Conservation (phyloP, 2,113 vertebrate species). For the Cryptomyrus ogoouensis region DNA sequence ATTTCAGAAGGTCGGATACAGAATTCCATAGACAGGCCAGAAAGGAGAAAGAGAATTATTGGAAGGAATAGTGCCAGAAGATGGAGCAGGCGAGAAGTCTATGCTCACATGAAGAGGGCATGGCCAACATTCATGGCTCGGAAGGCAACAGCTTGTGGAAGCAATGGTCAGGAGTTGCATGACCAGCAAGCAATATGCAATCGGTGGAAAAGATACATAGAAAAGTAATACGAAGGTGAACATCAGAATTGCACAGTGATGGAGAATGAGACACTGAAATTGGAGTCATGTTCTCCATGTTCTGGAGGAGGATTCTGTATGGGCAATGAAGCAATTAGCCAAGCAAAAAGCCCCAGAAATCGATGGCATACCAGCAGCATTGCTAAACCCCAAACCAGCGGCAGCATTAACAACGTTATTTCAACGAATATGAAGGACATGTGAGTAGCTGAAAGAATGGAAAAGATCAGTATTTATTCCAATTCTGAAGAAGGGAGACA, state of each 20-base stretch:
- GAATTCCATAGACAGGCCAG: background rate
- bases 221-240: background rate
- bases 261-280: background rate
- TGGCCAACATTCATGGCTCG: background rate
- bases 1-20: background rate
- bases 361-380: background rate
- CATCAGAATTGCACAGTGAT: background rate
- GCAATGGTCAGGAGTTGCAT: background rate
- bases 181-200: background rate
- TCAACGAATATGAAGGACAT: background rate
- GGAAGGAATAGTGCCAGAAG: background rate
- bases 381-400: background rate
- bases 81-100: background rate
- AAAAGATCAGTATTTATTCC: conserved; percentile 11
- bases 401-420: background rate
- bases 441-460: background rate
- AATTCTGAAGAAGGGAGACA: background rate
- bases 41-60: background rate
- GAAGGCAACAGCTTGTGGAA: background rate
- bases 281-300: background rate
- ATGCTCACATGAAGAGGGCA: background rate
- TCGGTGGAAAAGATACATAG: background rate
- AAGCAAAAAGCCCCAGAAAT: background rate
- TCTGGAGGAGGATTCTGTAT: background rate
- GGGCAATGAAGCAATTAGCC: background rate